Percentiles rank a stretch among this genome's conserved stretches.
These are phyloP conservation scores for Tipula lateralis DNA, from an alignment of 2,888 invertebrate species.

Conservation along the genomic window DNA sequence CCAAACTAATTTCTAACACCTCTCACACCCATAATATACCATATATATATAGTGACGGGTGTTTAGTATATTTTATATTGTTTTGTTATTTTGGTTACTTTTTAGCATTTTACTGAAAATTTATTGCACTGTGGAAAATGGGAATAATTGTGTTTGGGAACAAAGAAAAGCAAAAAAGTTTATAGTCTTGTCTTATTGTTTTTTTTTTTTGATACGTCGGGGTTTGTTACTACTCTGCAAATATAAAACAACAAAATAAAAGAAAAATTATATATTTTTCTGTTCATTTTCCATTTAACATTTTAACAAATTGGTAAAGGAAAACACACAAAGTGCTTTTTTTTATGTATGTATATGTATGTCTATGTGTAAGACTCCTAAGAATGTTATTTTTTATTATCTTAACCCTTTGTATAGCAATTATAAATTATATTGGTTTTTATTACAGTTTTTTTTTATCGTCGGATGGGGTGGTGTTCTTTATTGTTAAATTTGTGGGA, in stretches of 20 bases:
- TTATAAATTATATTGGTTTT: constrained; percentile 11
- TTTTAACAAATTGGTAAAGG: constrained; percentile 19
- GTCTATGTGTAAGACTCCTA: background rate
- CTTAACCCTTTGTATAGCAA: constrained; percentile 11
- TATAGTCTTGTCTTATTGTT: background rate
- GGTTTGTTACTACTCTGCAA: background rate
- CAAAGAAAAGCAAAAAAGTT: background rate
- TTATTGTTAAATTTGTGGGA: constrained; percentile 1
- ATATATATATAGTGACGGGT: background rate
- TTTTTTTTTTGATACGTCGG: background rate
- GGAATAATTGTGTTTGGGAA: background rate
- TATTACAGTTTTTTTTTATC: background rate
- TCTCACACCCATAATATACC: background rate
- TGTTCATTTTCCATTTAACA: constrained; percentile 19
- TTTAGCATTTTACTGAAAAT: background rate
- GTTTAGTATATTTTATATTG: background rate
- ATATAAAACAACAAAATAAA: background rate
- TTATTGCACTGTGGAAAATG: constrained; percentile 5
- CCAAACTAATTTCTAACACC: constrained; percentile 11
- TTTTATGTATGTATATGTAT: background rate
- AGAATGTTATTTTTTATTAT: constrained; percentile 24
- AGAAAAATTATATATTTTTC: background rate
- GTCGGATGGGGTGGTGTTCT: background rate
- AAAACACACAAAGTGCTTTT: constrained; percentile 6
- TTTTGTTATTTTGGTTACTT: background rate